Base-by-base conservation (phyloP, 1,140 invertebrate genomes). In the Bombus balteatus region DNA sequence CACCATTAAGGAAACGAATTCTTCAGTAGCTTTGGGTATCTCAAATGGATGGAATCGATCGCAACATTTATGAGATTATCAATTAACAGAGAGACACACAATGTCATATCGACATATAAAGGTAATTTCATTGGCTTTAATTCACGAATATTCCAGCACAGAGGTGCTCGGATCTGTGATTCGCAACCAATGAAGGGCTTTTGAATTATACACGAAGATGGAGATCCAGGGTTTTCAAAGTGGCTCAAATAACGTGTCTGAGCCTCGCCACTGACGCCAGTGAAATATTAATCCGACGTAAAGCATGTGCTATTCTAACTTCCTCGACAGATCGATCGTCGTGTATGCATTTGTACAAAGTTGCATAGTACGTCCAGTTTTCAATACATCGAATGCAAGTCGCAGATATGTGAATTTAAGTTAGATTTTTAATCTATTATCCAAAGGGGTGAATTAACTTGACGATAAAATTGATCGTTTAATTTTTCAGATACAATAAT, bases 261-360 rank as follows among this genome's bases (percentile, higher is more conserved):
- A 84, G 37, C 57, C 74, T 41, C 34, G 66, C 43, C 53, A 59
- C 70, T 43, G 57, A 39, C 78, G 66, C 28, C 68, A 85, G 74
- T 89, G 78, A 89, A 89, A 89, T 88, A 89, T 89, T 89, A 89
- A 89, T 89, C 74, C 47, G 41, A 53, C 68, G 65, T 65, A 76
- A 80, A 87, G 72, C 87, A 73, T 59, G 62, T 79, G 65, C 78
- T 74, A 85, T 78, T 62, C 59, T 37, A 43, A 41, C 59, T 80
- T 47, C 57, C 37, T 79, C 34, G 15, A 81, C 25, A 81, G 68
- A 88, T 89, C 88, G 87, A 89, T 88, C 39, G 39, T 41, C 66
- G 34, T n/a, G 22, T 41, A 25, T 41, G 68, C 43, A 43, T 62
- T 59, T 77, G 57, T 59, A 34, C 57, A 70, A 81, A 37, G 32